Percentiles rank a stretch among this genome's conserved stretches.
These are phyloP conservation scores for Petrocephalus zakoni DNA, from an alignment of 2,113 vertebrate genomes.

Conservation along the genomic window DNA sequence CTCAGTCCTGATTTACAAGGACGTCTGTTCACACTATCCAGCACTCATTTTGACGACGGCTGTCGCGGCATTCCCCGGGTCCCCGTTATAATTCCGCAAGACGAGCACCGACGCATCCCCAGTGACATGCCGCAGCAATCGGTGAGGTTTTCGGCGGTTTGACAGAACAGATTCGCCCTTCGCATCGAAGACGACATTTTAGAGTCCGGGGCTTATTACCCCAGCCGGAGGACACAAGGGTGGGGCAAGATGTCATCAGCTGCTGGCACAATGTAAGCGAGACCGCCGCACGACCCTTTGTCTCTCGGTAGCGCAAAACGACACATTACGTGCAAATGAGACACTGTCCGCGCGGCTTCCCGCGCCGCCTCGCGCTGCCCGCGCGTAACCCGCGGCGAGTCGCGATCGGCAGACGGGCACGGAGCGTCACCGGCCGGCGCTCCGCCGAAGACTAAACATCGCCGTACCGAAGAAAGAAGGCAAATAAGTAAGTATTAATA, in stretches of 20 bases:
- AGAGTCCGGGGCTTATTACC: not conserved
- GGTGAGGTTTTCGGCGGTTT: too few species aligned
- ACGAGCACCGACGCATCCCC: not conserved
- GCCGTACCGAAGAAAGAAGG: not conserved
- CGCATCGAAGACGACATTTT: not conserved
- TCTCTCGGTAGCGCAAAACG: not conserved
- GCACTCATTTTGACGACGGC: not conserved
- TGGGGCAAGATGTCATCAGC: not conserved
- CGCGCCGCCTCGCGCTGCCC: not conserved
- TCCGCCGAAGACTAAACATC: not conserved
- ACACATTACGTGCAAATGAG: not conserved
- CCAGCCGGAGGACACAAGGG: not conserved
- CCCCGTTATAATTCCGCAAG: not conserved
- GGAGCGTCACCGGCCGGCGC: not conserved
- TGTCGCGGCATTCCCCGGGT: conserved; percentile 37
- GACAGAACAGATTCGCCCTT: too few species aligned
- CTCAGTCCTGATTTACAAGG: not conserved
- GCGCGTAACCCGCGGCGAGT: not conserved
- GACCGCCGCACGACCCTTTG: not conserved
- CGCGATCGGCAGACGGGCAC: not conserved
- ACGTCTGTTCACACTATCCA: not conserved
- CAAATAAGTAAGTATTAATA: not conserved
- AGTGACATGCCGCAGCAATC: not conserved
- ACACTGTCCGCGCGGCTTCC: not conserved
- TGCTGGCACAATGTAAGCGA: not conserved